These are phyloP conservation scores for Smittia aterrima DNA, from an alignment of 2,888 invertebrate genomes.

Conservation along the genomic window DNA sequence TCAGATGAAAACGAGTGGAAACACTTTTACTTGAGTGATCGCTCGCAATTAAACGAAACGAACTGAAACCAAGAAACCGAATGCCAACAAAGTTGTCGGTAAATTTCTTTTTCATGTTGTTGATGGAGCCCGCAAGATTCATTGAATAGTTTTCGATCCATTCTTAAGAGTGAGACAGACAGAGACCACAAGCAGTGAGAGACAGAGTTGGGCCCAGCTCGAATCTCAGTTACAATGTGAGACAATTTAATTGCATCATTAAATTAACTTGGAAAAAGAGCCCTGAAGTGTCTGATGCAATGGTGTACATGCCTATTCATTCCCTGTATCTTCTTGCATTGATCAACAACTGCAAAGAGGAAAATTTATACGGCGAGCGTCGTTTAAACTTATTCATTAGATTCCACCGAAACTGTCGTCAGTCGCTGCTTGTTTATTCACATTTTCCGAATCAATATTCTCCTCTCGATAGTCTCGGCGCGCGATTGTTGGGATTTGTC, in stretches of 20 bases:
- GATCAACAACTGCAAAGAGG: conserved; percentile 1
- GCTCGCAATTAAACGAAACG: neutral
- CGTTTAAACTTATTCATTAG: neutral
- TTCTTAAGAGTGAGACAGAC: neutral
- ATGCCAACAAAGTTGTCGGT: too few relatives aligned
- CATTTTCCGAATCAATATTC: conserved; percentile 1
- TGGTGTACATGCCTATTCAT: conserved; percentile 21
- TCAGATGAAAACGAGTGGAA: neutral
- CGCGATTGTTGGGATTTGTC: neutral
- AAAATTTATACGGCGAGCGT: neutral
- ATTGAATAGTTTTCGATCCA: neutral
- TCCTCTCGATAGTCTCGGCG: neutral
- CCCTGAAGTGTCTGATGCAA: conserved; percentile 40
- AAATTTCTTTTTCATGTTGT: neutral
- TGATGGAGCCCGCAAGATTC: neutral
- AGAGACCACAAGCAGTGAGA: neutral
- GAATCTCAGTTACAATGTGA: conserved; percentile 35
- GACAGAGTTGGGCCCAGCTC: neutral
- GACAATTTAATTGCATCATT: conserved; percentile 42
- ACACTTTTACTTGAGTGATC: neutral
- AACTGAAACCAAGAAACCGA: too few relatives aligned
- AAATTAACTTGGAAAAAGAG: conserved; percentile 35
- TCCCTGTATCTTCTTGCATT: conserved; percentile 12
- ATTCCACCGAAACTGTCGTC: neutral
- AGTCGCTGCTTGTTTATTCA: neutral